Base-by-base conservation (phyloP, 2,888 invertebrate species). In the Mimumesa dahlbomi region DNA sequence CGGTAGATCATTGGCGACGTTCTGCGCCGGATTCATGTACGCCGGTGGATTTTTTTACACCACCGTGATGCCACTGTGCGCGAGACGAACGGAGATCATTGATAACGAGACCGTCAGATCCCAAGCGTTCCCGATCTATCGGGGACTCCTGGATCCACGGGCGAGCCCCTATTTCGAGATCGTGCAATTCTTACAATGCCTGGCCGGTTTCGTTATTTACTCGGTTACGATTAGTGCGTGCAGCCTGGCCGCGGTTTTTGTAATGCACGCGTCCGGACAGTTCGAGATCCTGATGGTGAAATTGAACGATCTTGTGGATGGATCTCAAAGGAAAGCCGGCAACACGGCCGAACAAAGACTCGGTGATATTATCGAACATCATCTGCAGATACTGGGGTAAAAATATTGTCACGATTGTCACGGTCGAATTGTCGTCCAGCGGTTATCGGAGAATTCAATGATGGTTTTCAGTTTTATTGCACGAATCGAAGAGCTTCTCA, bases 201-300 rank as follows among this genome's bases (percentile, higher is more conserved):
- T 85, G 18, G 79, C 84, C 0, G 86, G 83, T 1, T 84, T 82
- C 48, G 80, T 86, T 2, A 67, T 85, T 7, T 85, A 85, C 34
- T 82, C 86, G 0, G 77, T 86, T 0, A 86, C 85, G 0, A 78
- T 85, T 11, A 78, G 82, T 0, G 74, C 83, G 0, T 88, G 87
- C 43, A 81, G 87, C 25, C 62, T 86, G 1, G 82, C 84, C 0
- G 87, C 85, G 0, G 77, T 84, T 2, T 85, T 87, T n/a, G 85
- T 79, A 1, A 82, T 84, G 64, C 88, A 88, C 45, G 82, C 83
- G 0, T 87, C 87, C 25, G 86, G 85, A 2, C 87, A 88, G n/a
- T 79, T 86, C 0, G 75, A 76, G 13, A 82, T 88, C 11, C 76
- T 87, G 2, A 67, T 76, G 38, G 16, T 11, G 0, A 71, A 75